These are phyloP conservation scores for Drosophila santomea DNA, from an alignment of 1,140 invertebrate genomes.

Conservation along the genomic window DNA sequence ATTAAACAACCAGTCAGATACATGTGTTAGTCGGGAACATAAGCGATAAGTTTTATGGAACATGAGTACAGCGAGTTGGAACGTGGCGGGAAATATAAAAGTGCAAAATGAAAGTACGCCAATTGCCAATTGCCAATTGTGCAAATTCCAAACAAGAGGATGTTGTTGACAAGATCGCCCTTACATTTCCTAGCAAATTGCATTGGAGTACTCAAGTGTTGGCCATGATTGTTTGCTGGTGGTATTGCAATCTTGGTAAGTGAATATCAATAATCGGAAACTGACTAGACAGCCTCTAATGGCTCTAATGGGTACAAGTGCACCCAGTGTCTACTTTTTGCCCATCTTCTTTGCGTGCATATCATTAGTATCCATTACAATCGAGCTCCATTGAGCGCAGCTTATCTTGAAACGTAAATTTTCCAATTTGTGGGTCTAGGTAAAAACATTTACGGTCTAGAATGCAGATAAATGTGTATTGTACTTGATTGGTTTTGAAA, in stretches of 20 bases:
- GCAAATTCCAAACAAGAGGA: constrained; percentile 29
- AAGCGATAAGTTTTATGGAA: constrained; percentile 1
- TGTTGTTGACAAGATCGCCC: constrained; percentile 27
- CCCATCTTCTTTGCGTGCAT: neutral
- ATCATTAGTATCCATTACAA: constrained; percentile 3
- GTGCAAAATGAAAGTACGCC: neutral
- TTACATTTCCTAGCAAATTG: constrained; percentile 25
- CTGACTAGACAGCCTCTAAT: constrained; percentile 1
- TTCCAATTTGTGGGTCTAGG: neutral
- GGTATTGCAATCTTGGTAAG: constrained; percentile 40
- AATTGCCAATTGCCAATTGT: constrained; percentile 41
- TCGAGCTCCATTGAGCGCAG: neutral
- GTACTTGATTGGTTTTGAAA: neutral
- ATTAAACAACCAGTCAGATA: neutral
- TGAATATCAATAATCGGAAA: constrained; percentile 24
- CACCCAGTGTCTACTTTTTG: constrained; percentile 1
- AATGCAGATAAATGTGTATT: neutral
- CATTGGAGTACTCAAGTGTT: constrained; percentile 9
- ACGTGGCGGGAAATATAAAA: neutral
- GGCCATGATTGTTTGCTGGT: constrained; percentile 16
- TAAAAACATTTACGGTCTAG: neutral
- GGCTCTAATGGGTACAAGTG: neutral
- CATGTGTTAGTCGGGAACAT: neutral
- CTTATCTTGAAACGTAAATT: neutral
- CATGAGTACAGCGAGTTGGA: constrained; percentile 1